These are phyloP conservation scores for Pelvicachromis taeniatus DNA, from an alignment of 2,113 vertebrate genomes.

Conservation along the genomic window DNA sequence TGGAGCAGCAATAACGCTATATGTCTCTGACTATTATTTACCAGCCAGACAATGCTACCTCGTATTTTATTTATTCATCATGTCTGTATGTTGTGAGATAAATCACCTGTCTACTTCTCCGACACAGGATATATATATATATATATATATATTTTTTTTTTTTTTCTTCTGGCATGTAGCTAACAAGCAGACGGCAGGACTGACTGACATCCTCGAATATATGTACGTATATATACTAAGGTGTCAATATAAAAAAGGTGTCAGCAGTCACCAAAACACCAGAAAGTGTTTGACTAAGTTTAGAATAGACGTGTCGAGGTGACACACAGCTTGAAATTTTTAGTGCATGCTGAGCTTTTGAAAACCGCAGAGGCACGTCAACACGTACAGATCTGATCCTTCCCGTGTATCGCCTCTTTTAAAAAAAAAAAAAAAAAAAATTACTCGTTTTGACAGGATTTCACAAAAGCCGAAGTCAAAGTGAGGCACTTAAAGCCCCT, in stretches of 20 bases:
- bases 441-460: not conserved
- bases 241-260: not conserved
- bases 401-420: not conserved
- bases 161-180: not conserved
- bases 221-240: not conserved
- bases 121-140: not conserved
- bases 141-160: not conserved
- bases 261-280: not conserved
- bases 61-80: not conserved
- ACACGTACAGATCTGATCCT: not conserved
- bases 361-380: not conserved
- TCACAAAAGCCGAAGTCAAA: not conserved
- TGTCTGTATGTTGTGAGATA: not conserved
- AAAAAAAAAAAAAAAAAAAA: not conserved
- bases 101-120: not conserved
- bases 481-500: not conserved
- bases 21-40: not conserved
- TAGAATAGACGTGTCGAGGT: not conserved
- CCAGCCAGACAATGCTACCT: not conserved
- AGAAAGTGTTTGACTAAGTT: constrained; percentile 3
- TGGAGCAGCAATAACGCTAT: not conserved
- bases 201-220: not conserved
- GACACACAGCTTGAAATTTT: not conserved
- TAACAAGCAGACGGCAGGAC: not conserved
- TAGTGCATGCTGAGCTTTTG: not conserved